Conservation (phyloP, 2,797 vertebrate genomes). For the Cephalopachus bancanus region DNA sequence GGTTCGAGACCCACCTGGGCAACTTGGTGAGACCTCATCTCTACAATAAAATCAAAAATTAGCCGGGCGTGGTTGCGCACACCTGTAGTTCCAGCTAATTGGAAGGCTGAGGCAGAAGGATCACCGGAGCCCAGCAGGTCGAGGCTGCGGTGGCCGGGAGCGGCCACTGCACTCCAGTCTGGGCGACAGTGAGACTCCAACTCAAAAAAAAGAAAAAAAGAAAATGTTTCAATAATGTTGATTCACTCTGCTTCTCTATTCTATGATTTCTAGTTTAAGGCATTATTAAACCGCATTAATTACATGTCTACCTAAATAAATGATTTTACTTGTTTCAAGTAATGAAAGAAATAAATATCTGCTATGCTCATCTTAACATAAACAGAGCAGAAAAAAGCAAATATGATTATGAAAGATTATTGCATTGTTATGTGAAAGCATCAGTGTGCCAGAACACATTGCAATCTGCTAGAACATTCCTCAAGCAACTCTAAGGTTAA, state of each 20-base stretch:
- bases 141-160: too few species aligned
- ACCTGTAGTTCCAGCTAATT: too few species aligned
- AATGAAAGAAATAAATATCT: slow-evolving; percentile 6
- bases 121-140: too few species aligned
- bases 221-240: not conserved
- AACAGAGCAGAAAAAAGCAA: slow-evolving; percentile 3
- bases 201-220: too few species aligned
- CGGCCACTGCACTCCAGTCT: too few species aligned
- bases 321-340: not conserved
- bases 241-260: not conserved
- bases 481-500: not conserved
- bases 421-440: not conserved
- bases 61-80: too few species aligned
- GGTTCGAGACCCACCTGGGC: too few species aligned
- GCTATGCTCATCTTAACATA: not conserved
- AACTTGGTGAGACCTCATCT: too few species aligned
- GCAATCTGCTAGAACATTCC: not conserved
- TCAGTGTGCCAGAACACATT: too few species aligned
- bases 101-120: too few species aligned
- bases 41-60: too few species aligned
- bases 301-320: not conserved
- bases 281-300: not conserved
- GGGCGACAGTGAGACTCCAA: too few species aligned
- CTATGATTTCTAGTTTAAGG: not conserved
- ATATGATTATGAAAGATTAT: not conserved